These are phyloP conservation scores for Acropternis orthonyx DNA, from an alignment of 2,797 vertebrate genomes.

Conservation along the genomic window DNA sequence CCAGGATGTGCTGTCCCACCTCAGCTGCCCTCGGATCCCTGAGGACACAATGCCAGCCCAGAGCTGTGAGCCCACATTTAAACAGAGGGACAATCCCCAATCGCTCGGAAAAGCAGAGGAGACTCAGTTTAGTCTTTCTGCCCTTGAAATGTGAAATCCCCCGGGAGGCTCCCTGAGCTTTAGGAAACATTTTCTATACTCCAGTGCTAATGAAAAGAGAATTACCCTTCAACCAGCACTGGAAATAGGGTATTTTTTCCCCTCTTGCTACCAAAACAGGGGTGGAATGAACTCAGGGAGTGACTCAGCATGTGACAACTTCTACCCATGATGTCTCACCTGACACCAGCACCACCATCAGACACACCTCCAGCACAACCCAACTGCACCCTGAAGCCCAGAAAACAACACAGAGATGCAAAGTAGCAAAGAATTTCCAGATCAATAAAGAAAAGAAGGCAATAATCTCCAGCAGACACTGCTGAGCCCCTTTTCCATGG, in stretches of 20 bases:
- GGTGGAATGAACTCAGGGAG: not conserved
- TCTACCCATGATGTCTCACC: fast-evolving
- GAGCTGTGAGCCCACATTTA: not conserved
- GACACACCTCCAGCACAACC: not conserved
- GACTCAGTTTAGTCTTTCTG: not conserved
- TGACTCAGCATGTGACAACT: not conserved
- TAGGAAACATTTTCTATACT: not conserved
- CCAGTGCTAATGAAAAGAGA: not conserved
- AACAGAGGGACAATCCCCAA: fast-evolving
- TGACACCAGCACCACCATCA: not conserved
- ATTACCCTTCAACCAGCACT: not conserved
- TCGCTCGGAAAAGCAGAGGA: not conserved
- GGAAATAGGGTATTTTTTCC: not conserved
- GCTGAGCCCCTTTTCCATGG: not conserved
- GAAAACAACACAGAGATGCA: fast-evolving
- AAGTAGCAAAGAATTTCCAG: not conserved
- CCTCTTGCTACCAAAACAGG: not conserved
- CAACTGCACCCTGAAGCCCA: not conserved
- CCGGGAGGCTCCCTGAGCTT: not conserved
- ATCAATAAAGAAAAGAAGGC: not conserved
- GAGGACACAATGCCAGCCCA: not conserved
- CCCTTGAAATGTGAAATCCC: not conserved
- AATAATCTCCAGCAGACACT: not conserved
- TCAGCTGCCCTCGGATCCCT: not conserved
- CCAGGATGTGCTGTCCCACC: not conserved